Percentiles rank a stretch among this genome's conserved stretches.
Evolutionary conservation across 1,140 invertebrate genomes (phyloP).

Genomic region (Polypedilum pembai): DNA sequence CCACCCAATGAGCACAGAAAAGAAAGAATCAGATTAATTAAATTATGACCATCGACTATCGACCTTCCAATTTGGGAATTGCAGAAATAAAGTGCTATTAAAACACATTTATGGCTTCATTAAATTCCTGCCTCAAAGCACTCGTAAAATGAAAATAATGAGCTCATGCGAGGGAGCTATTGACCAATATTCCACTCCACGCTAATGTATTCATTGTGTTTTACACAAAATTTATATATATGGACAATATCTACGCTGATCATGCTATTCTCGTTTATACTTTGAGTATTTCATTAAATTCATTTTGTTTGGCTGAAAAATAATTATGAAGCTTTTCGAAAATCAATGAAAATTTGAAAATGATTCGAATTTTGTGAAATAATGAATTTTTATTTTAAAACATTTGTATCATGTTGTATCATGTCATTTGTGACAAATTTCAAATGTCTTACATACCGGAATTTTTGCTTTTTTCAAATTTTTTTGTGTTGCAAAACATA

Average conservation of each 20-base stretch:
- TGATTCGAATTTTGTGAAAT: too few relatives aligned
- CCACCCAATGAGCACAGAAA: neutral
- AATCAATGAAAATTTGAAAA: too few relatives aligned
- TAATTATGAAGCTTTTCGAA: too few relatives aligned
- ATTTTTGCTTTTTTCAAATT: too few relatives aligned
- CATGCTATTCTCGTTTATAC: too few relatives aligned
- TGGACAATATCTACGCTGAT: neutral
- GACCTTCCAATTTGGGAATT: slow-evolving; percentile 7
- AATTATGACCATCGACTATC: neutral
- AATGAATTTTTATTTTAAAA: too few relatives aligned
- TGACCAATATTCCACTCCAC: neutral
- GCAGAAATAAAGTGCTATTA: neutral
- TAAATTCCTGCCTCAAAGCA: neutral
- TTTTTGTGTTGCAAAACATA: too few relatives aligned
- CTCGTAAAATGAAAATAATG: neutral
- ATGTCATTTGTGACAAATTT: too few relatives aligned
- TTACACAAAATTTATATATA: neutral
- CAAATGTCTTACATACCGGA: too few relatives aligned
- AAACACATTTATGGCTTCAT: slow-evolving; percentile 18
- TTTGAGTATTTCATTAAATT: too few relatives aligned
- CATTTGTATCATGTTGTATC: too few relatives aligned
- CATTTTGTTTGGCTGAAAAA: too few relatives aligned
- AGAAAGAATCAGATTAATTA: neutral
- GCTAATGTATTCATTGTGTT: slow-evolving; percentile 12
- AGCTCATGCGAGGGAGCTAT: neutral